Evolutionary conservation across 2,113 vertebrate genomes (phyloP), one percentile per base, ranked within the genome.

Genomic region (Upupa epops): DNA sequence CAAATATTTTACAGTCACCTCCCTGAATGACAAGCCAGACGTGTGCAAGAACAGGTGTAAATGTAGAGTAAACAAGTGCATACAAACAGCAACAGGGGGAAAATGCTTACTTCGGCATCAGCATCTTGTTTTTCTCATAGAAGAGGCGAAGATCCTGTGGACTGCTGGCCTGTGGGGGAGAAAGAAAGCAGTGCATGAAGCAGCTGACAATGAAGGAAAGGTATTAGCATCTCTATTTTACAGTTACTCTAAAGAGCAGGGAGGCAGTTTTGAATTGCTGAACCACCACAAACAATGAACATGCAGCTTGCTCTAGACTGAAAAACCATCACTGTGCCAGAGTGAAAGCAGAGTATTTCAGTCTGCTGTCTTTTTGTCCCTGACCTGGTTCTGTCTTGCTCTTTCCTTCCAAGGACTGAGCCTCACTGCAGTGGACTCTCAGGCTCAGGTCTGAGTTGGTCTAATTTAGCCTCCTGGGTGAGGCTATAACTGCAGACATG

Each of bases 61-160:
- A 88, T 24, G 73, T 25, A 74, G 58, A 71, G 75, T 86, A 89
- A 94, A 93, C 94, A 93, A 87, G 75, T 17, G 70, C 36, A 69
- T 49, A 58, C 19, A 61, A 91, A 87, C 2, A 26, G 31, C 9
- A 17, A 70, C 80, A 71, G 45, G 80, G 64, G 64, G 37, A 81
- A n/a, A 92, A 85, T 11, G 95, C 98, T 98, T 95, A 99, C 99
- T 97, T 98, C 51, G 99, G 99, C 89, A 98, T 97, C 81, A 99
- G 97, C 49, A 96, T 99, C 97, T 97, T 98, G 97, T 98, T 99
- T 97, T 98, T 99, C 97, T 99, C 98, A 12, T 99, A 99, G 97
- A 98, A 99, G 71, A 98, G 97, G 26, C 99, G 98, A 42, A 99
- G 98, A 89, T 99, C 98, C 93, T 99, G 99, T 3, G 99, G 99